Conservation (phyloP, 30 jellyfish, hydroid and myxozoan genomes). For the Hydra vulgaris region DNA sequence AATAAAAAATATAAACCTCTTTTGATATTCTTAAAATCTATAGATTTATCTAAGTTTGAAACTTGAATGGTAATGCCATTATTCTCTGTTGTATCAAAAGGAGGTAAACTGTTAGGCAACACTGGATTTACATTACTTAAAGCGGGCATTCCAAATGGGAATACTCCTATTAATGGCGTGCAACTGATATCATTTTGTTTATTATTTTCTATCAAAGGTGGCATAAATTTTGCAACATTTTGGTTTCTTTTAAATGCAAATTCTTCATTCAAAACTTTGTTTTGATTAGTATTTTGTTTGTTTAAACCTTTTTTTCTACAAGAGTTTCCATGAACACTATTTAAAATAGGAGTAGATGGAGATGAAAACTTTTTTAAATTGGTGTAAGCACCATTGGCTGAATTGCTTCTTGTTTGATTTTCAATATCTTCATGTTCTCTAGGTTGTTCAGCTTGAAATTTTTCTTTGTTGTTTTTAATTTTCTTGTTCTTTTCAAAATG, state of each 20-base stretch:
- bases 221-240: neutral
- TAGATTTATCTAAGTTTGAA: no score
- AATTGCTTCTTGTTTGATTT: neutral
- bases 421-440: no score
- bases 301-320: neutral
- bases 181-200: neutral
- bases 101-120: neutral
- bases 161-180: neutral
- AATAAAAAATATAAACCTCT: no score
- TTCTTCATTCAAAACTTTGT: no score
- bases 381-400: neutral
- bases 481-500: neutral
- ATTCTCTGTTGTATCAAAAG: neutral
- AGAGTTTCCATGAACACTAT: neutral
- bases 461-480: no score
- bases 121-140: neutral
- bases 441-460: no score
- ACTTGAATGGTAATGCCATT: no score
- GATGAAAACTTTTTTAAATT: neutral
- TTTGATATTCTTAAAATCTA: no score
- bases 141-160: neutral
- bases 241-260: no score
- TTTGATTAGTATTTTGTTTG: neutral
- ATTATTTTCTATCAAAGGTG: neutral
- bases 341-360: neutral